Evolutionary conservation across 2,797 vertebrate species (phyloP).

Genomic region (Lithobates pipiens): DNA sequence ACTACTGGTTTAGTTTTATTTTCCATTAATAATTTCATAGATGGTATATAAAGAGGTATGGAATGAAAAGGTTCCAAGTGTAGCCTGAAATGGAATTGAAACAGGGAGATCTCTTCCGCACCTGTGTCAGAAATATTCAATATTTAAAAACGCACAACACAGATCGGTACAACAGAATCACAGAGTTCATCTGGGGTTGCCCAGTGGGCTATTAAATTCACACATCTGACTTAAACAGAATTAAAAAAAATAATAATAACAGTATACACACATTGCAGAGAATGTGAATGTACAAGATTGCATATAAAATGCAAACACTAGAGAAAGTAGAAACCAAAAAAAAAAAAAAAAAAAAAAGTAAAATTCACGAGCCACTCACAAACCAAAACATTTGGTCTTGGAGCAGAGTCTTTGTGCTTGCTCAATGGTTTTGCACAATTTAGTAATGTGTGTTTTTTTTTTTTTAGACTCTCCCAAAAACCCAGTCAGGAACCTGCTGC

Average conservation of each 20-base stretch:
- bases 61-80: slow-evolving; percentile 53
- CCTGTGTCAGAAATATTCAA: slow-evolving; percentile 39
- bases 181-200: background rate
- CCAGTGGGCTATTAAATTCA: slow-evolving; percentile 27
- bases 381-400: slow-evolving; percentile 32
- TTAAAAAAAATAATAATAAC: background rate
- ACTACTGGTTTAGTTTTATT: slow-evolving; percentile 62
- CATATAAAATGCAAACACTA: slow-evolving; percentile 45
- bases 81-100: slow-evolving; percentile 57
- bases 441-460: background rate
- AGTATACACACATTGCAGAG: slow-evolving; percentile 14
- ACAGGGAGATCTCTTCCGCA: slow-evolving; percentile 54
- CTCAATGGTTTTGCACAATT: slow-evolving; percentile 3
- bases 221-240: slow-evolving; percentile 22
- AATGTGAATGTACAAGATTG: slow-evolving; percentile 54
- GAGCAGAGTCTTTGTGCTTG: slow-evolving; percentile 41
- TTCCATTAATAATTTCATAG: slow-evolving; percentile 60
- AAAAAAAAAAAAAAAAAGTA: background rate
- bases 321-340: slow-evolving; percentile 8
- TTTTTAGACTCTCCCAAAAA: background rate
- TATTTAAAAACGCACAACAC: slow-evolving; percentile 55
- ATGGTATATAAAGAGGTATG: slow-evolving; percentile 52
- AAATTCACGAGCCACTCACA: slow-evolving; percentile 35
- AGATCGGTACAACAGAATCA: slow-evolving; percentile 60
- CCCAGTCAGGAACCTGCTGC: background rate